Evolutionary conservation across 2,888 invertebrate species (phyloP).

Genomic region (Pterobdella sp.): DNA sequence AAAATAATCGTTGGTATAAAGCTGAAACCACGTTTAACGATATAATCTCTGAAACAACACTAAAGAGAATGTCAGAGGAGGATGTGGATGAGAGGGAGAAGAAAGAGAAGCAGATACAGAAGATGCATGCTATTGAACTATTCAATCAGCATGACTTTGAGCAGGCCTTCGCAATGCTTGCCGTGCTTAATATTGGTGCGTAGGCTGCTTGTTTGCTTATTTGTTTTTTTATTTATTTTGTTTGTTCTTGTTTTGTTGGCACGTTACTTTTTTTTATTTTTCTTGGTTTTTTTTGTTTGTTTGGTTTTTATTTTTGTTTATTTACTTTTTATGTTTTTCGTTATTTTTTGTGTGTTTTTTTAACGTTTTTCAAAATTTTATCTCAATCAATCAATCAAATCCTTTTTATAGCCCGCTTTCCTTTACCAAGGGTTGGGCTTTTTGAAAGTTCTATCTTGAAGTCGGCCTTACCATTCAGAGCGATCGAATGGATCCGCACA

Average conservation of each 20-base stretch:
- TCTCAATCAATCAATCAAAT: too few relatives aligned
- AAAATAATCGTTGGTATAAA: not conserved
- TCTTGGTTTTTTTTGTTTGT: not conserved
- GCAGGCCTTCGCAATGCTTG: conserved; percentile 83
- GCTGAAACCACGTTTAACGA: too few relatives aligned
- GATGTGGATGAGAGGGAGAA: conserved; percentile 70
- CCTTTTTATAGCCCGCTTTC: too few relatives aligned
- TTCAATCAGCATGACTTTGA: conserved; percentile 80
- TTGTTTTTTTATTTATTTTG: not conserved
- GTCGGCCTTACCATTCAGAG: too few relatives aligned
- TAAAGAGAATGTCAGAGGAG: conserved; percentile 78
- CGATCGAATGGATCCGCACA: too few relatives aligned
- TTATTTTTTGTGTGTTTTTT: too few relatives aligned
- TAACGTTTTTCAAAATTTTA: too few relatives aligned
- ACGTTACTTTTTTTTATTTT: not conserved
- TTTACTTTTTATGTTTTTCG: not conserved
- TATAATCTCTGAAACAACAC: too few relatives aligned
- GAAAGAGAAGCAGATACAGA: conserved; percentile 78
- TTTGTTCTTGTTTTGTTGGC: not conserved
- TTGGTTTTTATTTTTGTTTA: not conserved
- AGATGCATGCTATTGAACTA: conserved; percentile 77
- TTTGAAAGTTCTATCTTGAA: too few relatives aligned
- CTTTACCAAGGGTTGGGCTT: too few relatives aligned
- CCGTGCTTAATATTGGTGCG: conserved; percentile 69
- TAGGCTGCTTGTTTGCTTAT: not conserved